A percentile compares a stretch with the other conserved stretches of the same genome.
These are phyloP conservation scores for Gallinago nigripennis DNA, from an alignment of 2,797 vertebrate species.

Conservation along the genomic window DNA sequence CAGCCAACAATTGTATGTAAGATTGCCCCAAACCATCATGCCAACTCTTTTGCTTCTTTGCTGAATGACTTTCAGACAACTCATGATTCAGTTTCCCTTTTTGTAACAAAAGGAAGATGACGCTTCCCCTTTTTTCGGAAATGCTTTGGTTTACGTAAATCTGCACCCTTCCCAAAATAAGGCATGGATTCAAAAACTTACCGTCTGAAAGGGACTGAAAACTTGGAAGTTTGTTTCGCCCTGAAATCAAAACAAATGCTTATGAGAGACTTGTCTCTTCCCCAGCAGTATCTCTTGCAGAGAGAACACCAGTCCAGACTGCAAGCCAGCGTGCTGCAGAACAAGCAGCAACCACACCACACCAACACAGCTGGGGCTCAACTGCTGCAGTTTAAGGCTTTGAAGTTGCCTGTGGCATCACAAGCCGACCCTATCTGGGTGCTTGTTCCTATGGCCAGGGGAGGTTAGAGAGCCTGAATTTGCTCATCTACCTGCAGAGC, in stretches of 20 bases:
- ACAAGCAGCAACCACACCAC: not conserved
- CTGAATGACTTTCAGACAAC: not conserved
- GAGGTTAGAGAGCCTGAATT: not conserved
- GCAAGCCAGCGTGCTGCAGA: not conserved
- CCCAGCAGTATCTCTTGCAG: not conserved
- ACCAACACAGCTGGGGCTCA: not conserved
- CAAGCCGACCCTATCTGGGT: not conserved
- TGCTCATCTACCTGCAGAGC: not conserved
- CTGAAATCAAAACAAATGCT: conserved; percentile 73
- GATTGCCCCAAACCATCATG: not conserved
- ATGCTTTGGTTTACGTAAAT: not conserved
- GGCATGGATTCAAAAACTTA: conserved; percentile 58
- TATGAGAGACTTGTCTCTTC: not conserved
- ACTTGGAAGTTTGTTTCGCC: conserved; percentile 82
- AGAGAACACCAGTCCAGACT: not conserved
- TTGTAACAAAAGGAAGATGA: not conserved
- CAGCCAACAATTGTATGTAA: not conserved
- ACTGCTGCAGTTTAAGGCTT: not conserved
- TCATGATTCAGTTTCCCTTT: not conserved
- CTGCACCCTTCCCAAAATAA: not conserved
- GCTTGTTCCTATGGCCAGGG: not conserved
- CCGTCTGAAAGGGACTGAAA: conserved; percentile 87
- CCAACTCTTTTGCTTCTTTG: not conserved
- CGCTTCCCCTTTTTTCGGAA: not conserved
- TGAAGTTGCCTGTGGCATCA: not conserved